These are phyloP conservation scores for Pogonomyrmex californicus DNA, from an alignment of 1,140 invertebrate species.

Conservation along the genomic window DNA sequence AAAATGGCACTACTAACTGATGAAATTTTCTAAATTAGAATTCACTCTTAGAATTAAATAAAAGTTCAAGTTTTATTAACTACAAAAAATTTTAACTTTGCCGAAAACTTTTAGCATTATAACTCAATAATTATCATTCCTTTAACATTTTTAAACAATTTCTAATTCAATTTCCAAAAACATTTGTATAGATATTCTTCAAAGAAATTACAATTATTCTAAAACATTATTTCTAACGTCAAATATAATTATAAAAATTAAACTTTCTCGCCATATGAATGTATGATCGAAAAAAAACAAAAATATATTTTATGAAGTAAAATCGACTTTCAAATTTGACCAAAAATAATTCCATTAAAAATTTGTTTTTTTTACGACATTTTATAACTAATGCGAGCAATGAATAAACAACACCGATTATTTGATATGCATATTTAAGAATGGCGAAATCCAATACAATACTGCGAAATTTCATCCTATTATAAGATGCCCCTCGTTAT, in stretches of 20 bases:
- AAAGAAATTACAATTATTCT: not conserved
- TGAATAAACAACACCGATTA: not conserved
- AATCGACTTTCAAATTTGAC: not conserved
- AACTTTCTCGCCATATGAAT: not conserved
- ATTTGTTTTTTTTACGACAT: too few relatives aligned
- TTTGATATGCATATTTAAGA: slow-evolving; percentile 40
- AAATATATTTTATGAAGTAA: not conserved
- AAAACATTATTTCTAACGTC: not conserved
- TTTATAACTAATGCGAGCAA: not conserved
- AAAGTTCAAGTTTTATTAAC: not conserved
- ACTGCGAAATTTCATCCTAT: not conserved
- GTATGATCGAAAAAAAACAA: not conserved
- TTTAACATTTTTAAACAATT: not conserved
- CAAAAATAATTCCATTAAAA: not conserved
- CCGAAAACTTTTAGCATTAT: not conserved
- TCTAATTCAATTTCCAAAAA: not conserved
- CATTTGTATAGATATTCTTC: not conserved
- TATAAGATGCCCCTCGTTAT: not conserved
- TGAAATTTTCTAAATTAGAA: not conserved
- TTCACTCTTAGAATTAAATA: not conserved
- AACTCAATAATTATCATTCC: not conserved
- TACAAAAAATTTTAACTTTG: not conserved
- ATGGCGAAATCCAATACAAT: not conserved
- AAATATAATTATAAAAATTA: not conserved
- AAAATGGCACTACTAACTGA: not conserved